Percentiles rank a stretch among this genome's conserved stretches.
Conservation (phyloP, 2,888 invertebrate species). For the Ochropleura leucogaster region DNA sequence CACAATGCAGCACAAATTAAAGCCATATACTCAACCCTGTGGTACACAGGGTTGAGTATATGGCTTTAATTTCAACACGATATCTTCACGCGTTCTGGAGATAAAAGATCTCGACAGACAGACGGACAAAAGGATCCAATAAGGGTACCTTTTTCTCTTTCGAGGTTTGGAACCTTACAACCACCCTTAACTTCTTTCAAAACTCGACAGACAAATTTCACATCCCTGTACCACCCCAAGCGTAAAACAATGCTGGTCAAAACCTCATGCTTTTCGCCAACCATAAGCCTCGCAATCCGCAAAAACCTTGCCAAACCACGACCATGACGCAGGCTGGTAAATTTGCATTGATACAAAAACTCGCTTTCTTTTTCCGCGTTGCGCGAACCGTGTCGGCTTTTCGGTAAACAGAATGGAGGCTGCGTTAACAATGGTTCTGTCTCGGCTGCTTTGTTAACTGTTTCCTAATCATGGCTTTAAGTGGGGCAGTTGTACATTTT, state of each 20-base stretch:
- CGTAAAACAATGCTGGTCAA: neutral
- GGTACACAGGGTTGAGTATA: too few species aligned
- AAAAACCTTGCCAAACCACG: conserved; percentile 20
- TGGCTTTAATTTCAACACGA: too few species aligned
- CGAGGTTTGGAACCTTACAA: too few species aligned
- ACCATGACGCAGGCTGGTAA: conserved; percentile 30
- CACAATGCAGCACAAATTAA: too few species aligned
- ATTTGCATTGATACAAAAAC: conserved; percentile 32
- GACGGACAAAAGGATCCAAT: too few species aligned
- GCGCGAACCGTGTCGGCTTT: conserved; percentile 40
- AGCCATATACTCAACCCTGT: too few species aligned
- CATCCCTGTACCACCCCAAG: too few species aligned
- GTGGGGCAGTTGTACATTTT: conserved; percentile 16
- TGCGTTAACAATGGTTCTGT: conserved; percentile 28
- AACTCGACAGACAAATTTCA: neutral
- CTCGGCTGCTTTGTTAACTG: conserved; percentile 14
- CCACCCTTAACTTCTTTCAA: neutral
- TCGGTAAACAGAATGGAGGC: conserved; percentile 47
- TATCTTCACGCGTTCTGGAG: too few species aligned
- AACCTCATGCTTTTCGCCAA: neutral
- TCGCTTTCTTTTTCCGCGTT: conserved; percentile 50
- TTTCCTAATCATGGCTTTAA: conserved; percentile 28
- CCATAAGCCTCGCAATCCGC: neutral
- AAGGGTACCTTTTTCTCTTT: too few species aligned
- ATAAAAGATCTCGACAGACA: too few species aligned